Evolutionary conservation across 2,888 invertebrate genomes (phyloP), one percentile per base, ranked within the genome.

Genomic region (Synergus japonicus): DNA sequence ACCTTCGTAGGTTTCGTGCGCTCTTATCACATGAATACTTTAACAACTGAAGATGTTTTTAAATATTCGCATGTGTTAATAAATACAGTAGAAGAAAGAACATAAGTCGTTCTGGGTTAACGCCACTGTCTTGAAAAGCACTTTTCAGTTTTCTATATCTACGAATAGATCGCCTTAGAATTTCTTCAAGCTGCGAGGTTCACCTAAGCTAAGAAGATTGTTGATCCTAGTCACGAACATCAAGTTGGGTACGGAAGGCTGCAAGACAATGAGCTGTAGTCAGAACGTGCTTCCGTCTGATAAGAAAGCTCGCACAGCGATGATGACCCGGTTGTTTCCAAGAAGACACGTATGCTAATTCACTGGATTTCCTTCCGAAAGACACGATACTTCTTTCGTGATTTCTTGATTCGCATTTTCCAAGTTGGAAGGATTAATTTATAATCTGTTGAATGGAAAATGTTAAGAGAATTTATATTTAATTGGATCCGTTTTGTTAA

Each of bases 221-320:
- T 64, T 64, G 64, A 64, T 64, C 37, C 37, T 37, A 64, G 64
- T 64, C 64, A 64, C 64, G 64, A 37, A 29, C 64, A 64, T 64
- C 64, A 64, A 10, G 64, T 37, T 37, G 64, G 29, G 64, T 64
- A 13, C 7, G 37, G 5, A 22, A 64, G 37, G 37, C 64, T 64
- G 15, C 29, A 37, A 64, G 64, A 64, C 37, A 64, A 64, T 64
- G 64, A 64, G 37, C 37, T 37, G 64, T 64, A 64, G 64, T 37
- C 64, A 64, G 64, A 64, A 64, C 64, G 64, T 64, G 64, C 64
- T 64, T 13, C 7, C 37, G 64, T 12, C 64, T 64, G 37, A 64
- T 64, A 64, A 64, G 15, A 64, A 37, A 13, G 64, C 64, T 37
- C 37, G 7, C 64, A 64, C 54, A n/a, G 64, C 12, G 64, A 64